Base-by-base conservation (phyloP, 2,888 invertebrate genomes). In the Epirrita christyi region DNA sequence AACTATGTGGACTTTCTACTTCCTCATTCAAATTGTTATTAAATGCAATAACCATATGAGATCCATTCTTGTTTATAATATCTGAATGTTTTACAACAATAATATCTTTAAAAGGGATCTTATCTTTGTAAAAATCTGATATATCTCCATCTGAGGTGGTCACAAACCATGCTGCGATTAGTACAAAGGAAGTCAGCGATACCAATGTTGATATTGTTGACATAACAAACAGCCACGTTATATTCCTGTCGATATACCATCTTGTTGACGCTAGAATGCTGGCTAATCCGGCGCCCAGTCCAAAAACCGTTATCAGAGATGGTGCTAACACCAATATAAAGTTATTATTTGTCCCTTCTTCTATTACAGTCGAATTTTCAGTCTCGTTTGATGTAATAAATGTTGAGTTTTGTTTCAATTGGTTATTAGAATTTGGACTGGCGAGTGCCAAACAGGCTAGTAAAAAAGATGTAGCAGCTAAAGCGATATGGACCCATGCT, bases 181-280 rank as follows among this genome's bases (percentile, higher is more conserved):
- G 80, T 2, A 90, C 72, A 10, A 91, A 83, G 0, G 92, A 73
- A 1, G 86, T 69, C 0, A 92, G 70, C 0, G 94, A 93, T 0
- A 93, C 86, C 0, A 93, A 10, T 0, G 93, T 87, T 0, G 94
- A 93, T 54, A 94, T 72, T 21, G 92, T 76, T 0, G 94, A 93
- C 59, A 93, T 89, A 43, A 92, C 76, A 66, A 95, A 94, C 64
- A 95, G 86, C 87, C 93, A 93, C 0, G 92, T 91, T 66, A 95
- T 95, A 72, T 95, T 94, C 55, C 92, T 89, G 70, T 95, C 94
- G 43, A 94, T 93, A 73, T 95, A 95, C 95, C 95, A 95, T 61
- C 91, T 83, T 34, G 93, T 93, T 71, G 94, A 95, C 0, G 95
- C 95, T 43, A 94, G 73, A 9, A 94, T 84, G 0, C 94, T 94